Conservation (phyloP, 2,888 invertebrate genomes). For the Agapostemon virescens region DNA sequence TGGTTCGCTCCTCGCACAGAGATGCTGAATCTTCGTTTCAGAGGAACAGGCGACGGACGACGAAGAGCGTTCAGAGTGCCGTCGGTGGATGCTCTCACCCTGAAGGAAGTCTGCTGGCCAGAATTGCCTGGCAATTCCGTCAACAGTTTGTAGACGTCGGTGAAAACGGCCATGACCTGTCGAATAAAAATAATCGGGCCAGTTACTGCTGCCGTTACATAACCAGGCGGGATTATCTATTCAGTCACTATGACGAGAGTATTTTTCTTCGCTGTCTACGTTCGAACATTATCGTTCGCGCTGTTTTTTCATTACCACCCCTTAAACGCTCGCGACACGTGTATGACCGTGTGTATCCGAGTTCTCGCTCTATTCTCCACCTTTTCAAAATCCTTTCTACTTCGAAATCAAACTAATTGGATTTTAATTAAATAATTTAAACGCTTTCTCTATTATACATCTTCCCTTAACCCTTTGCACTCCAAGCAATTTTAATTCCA, state of each 20-base stretch:
- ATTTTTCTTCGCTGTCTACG: slow-evolving; percentile 40
- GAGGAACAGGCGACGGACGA: slow-evolving; percentile 62
- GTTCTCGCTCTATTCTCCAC: neutral
- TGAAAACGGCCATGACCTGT: slow-evolving; percentile 88
- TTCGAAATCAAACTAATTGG: neutral
- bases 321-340: slow-evolving; percentile 28
- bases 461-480: too few species aligned
- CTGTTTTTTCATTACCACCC: slow-evolving; percentile 26
- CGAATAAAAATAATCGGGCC: slow-evolving; percentile 62
- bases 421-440: too few species aligned
- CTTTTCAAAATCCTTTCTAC: neutral
- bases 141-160: slow-evolving; percentile 82
- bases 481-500: too few species aligned
- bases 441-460: too few species aligned
- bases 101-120: slow-evolving; percentile 83
- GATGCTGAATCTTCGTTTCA: slow-evolving; percentile 86
- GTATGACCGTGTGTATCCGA: neutral
- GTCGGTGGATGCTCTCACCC: slow-evolving; percentile 89
- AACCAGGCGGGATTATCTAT: slow-evolving; percentile 60
- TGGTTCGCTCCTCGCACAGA: slow-evolving; percentile 84
- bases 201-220: slow-evolving; percentile 52
- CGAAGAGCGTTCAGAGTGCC: slow-evolving; percentile 77
- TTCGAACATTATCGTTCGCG: slow-evolving; percentile 51
- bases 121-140: slow-evolving; percentile 78
- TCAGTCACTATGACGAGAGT: slow-evolving; percentile 37